A percentile compares a stretch with the other conserved stretches of the same genome.
Conservation (phyloP, 2,888 invertebrate species). For the Watsonalla binaria region DNA sequence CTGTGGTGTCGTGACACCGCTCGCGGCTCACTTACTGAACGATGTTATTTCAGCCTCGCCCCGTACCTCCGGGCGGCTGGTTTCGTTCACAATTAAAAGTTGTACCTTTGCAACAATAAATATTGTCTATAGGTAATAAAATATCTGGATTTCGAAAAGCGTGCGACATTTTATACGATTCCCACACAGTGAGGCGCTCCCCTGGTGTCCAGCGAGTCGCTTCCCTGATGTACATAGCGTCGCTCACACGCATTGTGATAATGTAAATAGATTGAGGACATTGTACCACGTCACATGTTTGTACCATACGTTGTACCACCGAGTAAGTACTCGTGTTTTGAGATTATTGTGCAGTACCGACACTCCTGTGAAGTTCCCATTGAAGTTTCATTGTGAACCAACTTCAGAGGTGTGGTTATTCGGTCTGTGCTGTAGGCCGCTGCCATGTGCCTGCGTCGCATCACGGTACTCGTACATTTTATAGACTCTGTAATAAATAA, state of each 20-base stretch:
- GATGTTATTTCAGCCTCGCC: no score
- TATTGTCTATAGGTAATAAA: neutral
- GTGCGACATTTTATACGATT: neutral
- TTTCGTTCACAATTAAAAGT: neutral
- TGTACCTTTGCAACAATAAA: neutral
- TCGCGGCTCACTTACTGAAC: no score
- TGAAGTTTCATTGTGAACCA: neutral
- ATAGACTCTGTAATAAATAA: constrained; percentile 43
- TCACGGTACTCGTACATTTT: constrained; percentile 59
- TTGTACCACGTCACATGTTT: neutral
- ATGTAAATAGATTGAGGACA: constrained; percentile 48
- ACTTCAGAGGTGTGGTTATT: neutral
- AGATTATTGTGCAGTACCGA: constrained; percentile 7
- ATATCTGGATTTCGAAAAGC: neutral
- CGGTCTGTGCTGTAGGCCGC: neutral
- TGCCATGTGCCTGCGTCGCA: constrained; percentile 16
- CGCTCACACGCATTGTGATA: constrained; percentile 53
- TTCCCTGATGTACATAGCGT: constrained; percentile 22
- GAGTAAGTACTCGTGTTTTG: constrained; percentile 13
- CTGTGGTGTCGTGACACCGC: no score
- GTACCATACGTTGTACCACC: neutral
- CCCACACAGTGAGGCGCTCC: neutral
- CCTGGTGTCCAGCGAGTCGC: constrained; percentile 16
- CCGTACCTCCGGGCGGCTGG: neutral
- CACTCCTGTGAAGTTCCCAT: neutral